These are phyloP conservation scores for Xiphydria camelus DNA, from an alignment of 2,888 invertebrate genomes.

Conservation along the genomic window DNA sequence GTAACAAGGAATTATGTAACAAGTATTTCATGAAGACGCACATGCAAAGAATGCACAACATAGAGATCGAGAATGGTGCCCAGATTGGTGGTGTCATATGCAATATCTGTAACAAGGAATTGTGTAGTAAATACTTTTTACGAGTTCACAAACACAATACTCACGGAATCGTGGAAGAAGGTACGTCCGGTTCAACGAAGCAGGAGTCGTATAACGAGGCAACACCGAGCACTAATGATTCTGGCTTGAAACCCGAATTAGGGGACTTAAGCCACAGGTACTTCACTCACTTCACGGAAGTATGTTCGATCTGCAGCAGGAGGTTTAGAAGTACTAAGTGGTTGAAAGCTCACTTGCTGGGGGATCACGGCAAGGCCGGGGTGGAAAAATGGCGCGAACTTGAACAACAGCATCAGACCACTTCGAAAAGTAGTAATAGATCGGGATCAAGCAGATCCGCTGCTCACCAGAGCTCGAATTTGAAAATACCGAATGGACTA, in stretches of 20 bases:
- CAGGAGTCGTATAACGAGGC: conserved; percentile 42
- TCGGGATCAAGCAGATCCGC: conserved; percentile 48
- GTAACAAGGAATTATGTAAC: conserved; percentile 98
- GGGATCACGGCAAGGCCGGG: conserved; percentile 78
- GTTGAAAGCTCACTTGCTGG: conserved; percentile 82
- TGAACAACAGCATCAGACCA: conserved; percentile 60
- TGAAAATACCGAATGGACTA: conserved; percentile 65
- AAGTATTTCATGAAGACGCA: conserved; percentile 99
- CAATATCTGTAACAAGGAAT: conserved; percentile 96
- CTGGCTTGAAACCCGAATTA: conserved; percentile 61
- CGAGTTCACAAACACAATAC: conserved; percentile 97
- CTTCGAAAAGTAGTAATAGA: conserved; percentile 53
- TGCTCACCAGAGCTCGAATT: conserved; percentile 57
- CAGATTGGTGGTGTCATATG: conserved; percentile 93
- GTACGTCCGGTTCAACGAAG: conserved; percentile 55
- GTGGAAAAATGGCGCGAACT: conserved; percentile 67
- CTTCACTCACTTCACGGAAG: conserved; percentile 72
- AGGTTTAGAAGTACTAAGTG: conserved; percentile 88
- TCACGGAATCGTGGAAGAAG: conserved; percentile 92
- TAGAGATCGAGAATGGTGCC: conserved; percentile 89
- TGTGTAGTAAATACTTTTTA: conserved; percentile 97
- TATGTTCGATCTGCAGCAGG: conserved; percentile 83
- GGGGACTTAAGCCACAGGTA: conserved; percentile 67
- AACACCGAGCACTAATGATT: conserved; percentile 51
- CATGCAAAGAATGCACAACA: conserved; percentile 98